Base-by-base conservation (phyloP, 2,113 vertebrate genomes). In the Scolopax mira region DNA sequence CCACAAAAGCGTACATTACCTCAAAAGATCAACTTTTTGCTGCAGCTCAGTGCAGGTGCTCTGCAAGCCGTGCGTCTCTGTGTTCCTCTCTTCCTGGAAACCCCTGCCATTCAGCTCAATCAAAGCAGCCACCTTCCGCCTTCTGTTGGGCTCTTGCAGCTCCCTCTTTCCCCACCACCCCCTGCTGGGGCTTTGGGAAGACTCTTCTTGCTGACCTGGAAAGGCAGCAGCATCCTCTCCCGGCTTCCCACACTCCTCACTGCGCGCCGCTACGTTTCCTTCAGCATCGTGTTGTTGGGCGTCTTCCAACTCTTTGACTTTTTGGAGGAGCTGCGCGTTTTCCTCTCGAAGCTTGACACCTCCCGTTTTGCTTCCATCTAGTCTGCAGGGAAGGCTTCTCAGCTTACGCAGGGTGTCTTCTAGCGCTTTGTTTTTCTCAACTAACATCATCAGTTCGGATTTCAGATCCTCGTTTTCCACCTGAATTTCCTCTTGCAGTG, bases 1-100 rank as follows among this genome's bases (percentile, higher is more conserved):
- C 91, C 52, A 39, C 79, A 4, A 10, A 24, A 69, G 74, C 3
- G 93, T 96, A 98, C 96, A 13, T 99, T 99, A 99, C 99, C 99
- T 99, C 98, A 99, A 94, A 55, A 97, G 95, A 77, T 98, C 98
- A 28, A 99, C 98, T 24, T 97, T 98, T 21, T 97, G 96, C 73
- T 98, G 98, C 95, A 99, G 97, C 39, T 97, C 97, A 28, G 97
- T 70, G 52, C 98, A 98, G 12, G 98, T 93, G 93, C 96, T 96
- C 55, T 98, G 99, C 21, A 99, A 93, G 85, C 98, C 96, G 8
- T 96, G 91, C 30, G 98, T 96, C 73, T 90, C 97, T 5, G 61
- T 48, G 13, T 94, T 98, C 65, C 98, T 96, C 77, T 98, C 64
- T 89, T 94, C 85, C 75, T 89, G 54, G 72, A 72, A 28, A 69